A percentile compares a stretch with the other conserved stretches of the same genome.
Evolutionary conservation across 2,888 invertebrate species (phyloP).

Genomic region (Dasypolia templi): DNA sequence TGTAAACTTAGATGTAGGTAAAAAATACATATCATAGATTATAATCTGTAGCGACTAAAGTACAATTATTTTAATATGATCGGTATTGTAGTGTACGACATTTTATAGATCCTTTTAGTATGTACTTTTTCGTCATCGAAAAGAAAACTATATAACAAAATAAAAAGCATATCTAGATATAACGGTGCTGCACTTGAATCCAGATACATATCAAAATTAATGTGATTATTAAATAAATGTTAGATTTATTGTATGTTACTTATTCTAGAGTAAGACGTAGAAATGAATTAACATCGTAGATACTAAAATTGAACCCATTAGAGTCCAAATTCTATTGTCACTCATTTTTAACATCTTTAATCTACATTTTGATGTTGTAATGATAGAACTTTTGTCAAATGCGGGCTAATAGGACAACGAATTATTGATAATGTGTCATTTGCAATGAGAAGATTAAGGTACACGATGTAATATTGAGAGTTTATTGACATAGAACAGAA

Average conservation of each 20-base stretch:
- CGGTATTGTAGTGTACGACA: conserved; percentile 86
- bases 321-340: conserved; percentile 63
- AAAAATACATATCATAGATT: conserved; percentile 84
- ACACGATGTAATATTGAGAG: conserved; percentile 68
- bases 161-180: conserved; percentile 76
- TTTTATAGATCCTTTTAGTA: conserved; percentile 84
- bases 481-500: conserved; percentile 26
- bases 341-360: conserved; percentile 66
- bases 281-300: conserved; percentile 69
- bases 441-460: conserved; percentile 60
- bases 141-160: conserved; percentile 71
- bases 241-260: conserved; percentile 78
- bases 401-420: conserved; percentile 89
- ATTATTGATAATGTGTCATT: conserved; percentile 75
- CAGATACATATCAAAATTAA: conserved; percentile 88
- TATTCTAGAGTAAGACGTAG: conserved; percentile 78
- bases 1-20: conserved; percentile 80
- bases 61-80: conserved; percentile 89
- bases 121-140: conserved; percentile 66
- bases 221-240: conserved; percentile 83
- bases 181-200: conserved; percentile 84
- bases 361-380: conserved; percentile 69
- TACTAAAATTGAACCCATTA: conserved; percentile 65
- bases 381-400: conserved; percentile 87
- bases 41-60: conserved; percentile 85